Conservation (phyloP, 1,140 invertebrate genomes). For the Lasaia peninsularis region DNA sequence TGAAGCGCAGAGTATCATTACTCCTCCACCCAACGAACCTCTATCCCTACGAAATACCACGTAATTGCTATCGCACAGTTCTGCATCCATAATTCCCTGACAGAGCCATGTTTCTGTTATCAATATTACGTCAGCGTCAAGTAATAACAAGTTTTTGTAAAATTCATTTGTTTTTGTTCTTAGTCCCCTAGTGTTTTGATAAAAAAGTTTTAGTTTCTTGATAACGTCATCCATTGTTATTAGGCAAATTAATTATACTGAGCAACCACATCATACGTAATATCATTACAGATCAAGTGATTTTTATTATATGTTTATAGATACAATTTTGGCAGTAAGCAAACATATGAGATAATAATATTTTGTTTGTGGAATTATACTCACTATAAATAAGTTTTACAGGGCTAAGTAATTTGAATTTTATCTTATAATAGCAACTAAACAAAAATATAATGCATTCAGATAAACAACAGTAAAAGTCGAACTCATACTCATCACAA, state of each 20-base stretch:
- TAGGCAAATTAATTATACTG: neutral
- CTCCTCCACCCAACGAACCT: neutral
- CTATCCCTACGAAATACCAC: slow-evolving; percentile 19
- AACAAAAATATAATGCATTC: too few relatives aligned
- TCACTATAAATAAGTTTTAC: too few relatives aligned
- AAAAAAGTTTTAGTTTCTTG: neutral
- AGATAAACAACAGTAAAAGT: too few relatives aligned
- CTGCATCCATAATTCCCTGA: slow-evolving; percentile 18
- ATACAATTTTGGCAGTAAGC: too few relatives aligned
- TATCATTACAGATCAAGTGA: too few relatives aligned
- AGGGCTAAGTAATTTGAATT: too few relatives aligned
- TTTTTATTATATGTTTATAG: too few relatives aligned
- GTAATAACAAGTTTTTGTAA: neutral
- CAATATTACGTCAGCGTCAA: slow-evolving; percentile 18
- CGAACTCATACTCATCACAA: too few relatives aligned
- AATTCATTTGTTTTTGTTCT: neutral
- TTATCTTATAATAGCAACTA: too few relatives aligned
- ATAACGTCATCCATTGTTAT: neutral
- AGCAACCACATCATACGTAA: neutral
- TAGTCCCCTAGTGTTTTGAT: neutral
- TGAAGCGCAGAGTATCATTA: slow-evolving; percentile 1
- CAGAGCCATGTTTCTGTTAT: slow-evolving; percentile 27
- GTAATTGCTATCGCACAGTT: slow-evolving; percentile 20
- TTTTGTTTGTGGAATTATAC: too few relatives aligned
- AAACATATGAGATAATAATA: too few relatives aligned